Evolutionary conservation across 2,797 vertebrate species (phyloP).

Genomic region (Poecilia picta): DNA sequence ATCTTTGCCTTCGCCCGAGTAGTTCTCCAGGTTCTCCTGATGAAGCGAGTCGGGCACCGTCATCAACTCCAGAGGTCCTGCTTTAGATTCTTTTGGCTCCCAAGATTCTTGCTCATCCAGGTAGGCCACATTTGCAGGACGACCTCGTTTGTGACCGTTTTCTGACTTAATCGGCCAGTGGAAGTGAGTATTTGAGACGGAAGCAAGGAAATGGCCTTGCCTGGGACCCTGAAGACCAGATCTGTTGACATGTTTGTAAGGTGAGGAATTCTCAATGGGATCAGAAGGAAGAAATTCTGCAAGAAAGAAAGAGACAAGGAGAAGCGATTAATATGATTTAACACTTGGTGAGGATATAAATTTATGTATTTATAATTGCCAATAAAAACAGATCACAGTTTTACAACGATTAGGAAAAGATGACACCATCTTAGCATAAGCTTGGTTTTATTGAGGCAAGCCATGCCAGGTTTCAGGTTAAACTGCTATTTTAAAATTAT

Average conservation of each 20-base stretch:
- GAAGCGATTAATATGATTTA: constrained; percentile 64
- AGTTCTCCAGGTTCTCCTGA: constrained; percentile 78
- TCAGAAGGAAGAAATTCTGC: constrained; percentile 62
- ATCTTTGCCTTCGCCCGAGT: constrained; percentile 82
- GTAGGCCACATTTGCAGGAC: constrained; percentile 45
- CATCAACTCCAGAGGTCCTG: constrained; percentile 75
- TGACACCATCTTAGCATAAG: background rate
- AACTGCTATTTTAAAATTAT: background rate
- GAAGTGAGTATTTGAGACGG: constrained; percentile 57
- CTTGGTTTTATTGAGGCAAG: background rate
- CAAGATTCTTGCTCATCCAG: constrained; percentile 49
- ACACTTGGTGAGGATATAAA: constrained; percentile 51
- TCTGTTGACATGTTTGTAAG: constrained; percentile 53
- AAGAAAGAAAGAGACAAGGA: constrained; percentile 59
- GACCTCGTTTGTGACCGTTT: constrained; percentile 49
- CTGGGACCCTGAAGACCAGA: constrained; percentile 49
- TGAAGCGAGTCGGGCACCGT: constrained; percentile 65
- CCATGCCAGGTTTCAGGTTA: background rate
- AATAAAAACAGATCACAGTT: constrained; percentile 56
- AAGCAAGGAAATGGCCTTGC: constrained; percentile 34
- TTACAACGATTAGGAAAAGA: constrained; percentile 19
- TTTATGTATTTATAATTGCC: constrained; percentile 69
- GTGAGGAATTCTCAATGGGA: constrained; percentile 49
- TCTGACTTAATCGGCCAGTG: constrained; percentile 69
- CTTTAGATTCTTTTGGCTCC: constrained; percentile 80